Base-by-base conservation (phyloP, 2,888 invertebrate genomes). In the Meteorus cinctellus region DNA sequence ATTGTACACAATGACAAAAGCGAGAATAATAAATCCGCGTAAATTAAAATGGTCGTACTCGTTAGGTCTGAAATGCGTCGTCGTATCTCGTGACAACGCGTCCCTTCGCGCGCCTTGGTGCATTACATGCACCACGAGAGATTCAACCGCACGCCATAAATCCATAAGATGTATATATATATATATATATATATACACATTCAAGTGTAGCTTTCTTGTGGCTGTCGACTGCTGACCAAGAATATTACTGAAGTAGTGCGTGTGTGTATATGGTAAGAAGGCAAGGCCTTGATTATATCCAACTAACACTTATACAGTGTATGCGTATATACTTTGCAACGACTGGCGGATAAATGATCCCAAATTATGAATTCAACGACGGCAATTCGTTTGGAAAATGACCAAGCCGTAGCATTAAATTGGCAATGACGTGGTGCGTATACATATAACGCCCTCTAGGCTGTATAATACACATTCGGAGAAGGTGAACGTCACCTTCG, bases 51-150 rank as follows among this genome's bases (percentile, higher is more conserved):
- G 63, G 72, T 63, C 65, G 31, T 51, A 65, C 75, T 75, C 75
- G 75, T 75, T 75, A 75, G 63, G 31, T 41, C 55, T 55, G 65
- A 75, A 75, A 70, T 65, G 70, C 69, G 70, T 75, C 65, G 59
- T 75, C 75, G 70, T 75, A 75, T 75, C 66, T 75, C 51, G 65
- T 70, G 70, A 75, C 75, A 75, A 75, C 55, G 75, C 59, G 65
- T 69, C 69, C 55, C 55, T 55, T 69, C n/a, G n/a, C 41, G 70
- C 70, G 41, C 70, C 55, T 55, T 60, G 27, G 70, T 70, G 60
- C 70, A 70, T 70, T 70, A 70, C 70, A 60, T 70, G 70, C 70
- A 41, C 69, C 69, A 69, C 19, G 34, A 59, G 60, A 70, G 45
- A 70, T 70, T 70, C 70, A 59, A 70, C 41, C 41, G 8, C 70